A percentile compares a stretch with the other conserved stretches of the same genome.
phyloP scores from a whole-genome alignment of 2,797 vertebrate species.

The Myioborus miniatus region DNA sequence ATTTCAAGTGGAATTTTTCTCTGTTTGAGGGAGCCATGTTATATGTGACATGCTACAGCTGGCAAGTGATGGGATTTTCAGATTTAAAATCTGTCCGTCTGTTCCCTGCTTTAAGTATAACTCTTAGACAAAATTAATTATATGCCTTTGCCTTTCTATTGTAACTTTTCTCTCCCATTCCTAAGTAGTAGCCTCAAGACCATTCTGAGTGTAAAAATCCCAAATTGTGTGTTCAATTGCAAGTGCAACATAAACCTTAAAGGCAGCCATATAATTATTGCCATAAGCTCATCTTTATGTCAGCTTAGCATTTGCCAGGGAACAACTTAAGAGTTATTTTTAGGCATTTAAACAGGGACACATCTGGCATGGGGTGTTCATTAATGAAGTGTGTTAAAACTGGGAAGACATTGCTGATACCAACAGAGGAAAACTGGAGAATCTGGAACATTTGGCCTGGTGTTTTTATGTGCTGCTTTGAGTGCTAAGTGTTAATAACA shows the following conservation, averaged over 20 bases:
- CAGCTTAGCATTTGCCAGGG: constrained; percentile 51
- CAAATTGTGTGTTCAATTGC: constrained; percentile 13
- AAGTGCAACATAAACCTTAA: constrained; percentile 45
- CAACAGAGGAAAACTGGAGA: background rate
- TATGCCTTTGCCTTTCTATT: background rate
- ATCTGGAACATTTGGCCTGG: constrained; percentile 11
- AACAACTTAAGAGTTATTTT: constrained; percentile 61
- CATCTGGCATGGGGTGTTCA: constrained; percentile 55
- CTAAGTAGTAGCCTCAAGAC: constrained; percentile 1
- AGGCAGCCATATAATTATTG: constrained; percentile 54
- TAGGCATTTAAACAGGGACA: constrained; percentile 54
- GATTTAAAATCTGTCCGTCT: constrained; percentile 31
- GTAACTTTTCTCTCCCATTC: background rate
- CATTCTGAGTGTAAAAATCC: background rate
- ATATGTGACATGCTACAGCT: background rate
- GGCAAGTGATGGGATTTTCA: constrained; percentile 37
- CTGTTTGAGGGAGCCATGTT: background rate
- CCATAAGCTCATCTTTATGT: constrained; percentile 58
- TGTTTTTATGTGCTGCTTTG: background rate
- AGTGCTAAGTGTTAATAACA: constrained; percentile 24
- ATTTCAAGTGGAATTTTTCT: background rate
- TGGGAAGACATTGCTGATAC: constrained; percentile 35
- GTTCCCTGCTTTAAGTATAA: constrained; percentile 26
- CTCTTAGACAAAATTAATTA: constrained; percentile 46
- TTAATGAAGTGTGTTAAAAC: constrained; percentile 64